phyloP scores from a whole-genome alignment of 2,797 vertebrate genomes.

The Aeoliscus strigatus region DNA sequence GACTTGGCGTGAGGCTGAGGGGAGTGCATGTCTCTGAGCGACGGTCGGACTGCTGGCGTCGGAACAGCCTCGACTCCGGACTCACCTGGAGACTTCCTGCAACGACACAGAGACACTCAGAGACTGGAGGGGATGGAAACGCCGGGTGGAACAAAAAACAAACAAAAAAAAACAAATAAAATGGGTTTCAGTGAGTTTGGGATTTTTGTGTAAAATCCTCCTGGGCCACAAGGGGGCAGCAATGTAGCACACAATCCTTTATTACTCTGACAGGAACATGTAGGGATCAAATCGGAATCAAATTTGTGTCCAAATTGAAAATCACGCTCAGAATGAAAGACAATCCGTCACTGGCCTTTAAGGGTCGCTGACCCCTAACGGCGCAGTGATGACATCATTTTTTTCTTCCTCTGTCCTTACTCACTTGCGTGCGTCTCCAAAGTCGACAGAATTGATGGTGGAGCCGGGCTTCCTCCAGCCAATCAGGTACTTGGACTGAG shows the following conservation, averaged over 20 bases:
- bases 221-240: slow-evolving; percentile 56
- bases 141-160: too few species aligned
- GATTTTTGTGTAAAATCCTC: slow-evolving; percentile 21
- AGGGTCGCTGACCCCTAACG: too few species aligned
- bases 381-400: too few species aligned
- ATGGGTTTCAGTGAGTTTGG: background rate
- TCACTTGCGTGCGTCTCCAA: slow-evolving; percentile 98
- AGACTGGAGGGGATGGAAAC: too few species aligned
- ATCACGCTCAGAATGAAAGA: too few species aligned
- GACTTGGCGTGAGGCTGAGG: slow-evolving; percentile 86
- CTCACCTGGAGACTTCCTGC: slow-evolving; percentile 92
- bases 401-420: slow-evolving; percentile 37
- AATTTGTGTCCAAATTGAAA: too few species aligned
- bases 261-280: too few species aligned
- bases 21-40: slow-evolving; percentile 88
- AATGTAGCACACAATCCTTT: slow-evolving; percentile 19
- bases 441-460: slow-evolving; percentile 98
- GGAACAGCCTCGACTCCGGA: slow-evolving; percentile 74
- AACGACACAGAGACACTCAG: too few species aligned
- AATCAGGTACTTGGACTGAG: slow-evolving; percentile 98
- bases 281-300: too few species aligned
- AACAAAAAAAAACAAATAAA: background rate
- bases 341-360: too few species aligned
- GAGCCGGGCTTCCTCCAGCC: slow-evolving; percentile 99
- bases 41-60: slow-evolving; percentile 83